These are phyloP conservation scores for Panurus biarmicus DNA, from an alignment of 2,113 vertebrate genomes.

Conservation along the genomic window DNA sequence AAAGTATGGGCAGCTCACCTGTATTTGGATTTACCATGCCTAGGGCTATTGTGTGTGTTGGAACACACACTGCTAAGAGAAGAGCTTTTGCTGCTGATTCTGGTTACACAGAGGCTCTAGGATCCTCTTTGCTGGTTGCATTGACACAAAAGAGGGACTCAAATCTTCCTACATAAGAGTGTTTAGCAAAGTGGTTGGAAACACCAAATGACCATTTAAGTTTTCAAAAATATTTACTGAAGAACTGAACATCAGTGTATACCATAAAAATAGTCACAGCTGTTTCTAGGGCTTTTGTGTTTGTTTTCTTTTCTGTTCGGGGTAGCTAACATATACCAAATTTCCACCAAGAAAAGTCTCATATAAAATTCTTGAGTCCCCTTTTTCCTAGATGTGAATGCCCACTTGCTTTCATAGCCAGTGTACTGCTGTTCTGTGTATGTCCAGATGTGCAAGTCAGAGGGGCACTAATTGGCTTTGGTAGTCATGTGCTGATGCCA, in stretches of 20 bases:
- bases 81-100: not conserved
- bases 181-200: not conserved
- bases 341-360: not conserved
- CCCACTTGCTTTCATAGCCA: not conserved
- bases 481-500: not conserved
- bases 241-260: not conserved
- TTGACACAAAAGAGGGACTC: not conserved
- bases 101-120: not conserved
- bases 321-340: not conserved
- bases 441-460: not conserved
- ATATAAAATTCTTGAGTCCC: not conserved
- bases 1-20: not conserved
- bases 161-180: not conserved
- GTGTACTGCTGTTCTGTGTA: not conserved
- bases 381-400: not conserved
- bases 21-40: not conserved
- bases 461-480: not conserved
- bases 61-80: not conserved
- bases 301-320: not conserved
- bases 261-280: not conserved
- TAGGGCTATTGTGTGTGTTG: not conserved
- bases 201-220: not conserved
- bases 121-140: not conserved
- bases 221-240: not conserved
- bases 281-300: not conserved